A percentile compares a stretch with the other conserved stretches of the same genome.
Evolutionary conservation across 2,113 vertebrate species (phyloP).

Genomic region (Myrmecophaga tridactyla): DNA sequence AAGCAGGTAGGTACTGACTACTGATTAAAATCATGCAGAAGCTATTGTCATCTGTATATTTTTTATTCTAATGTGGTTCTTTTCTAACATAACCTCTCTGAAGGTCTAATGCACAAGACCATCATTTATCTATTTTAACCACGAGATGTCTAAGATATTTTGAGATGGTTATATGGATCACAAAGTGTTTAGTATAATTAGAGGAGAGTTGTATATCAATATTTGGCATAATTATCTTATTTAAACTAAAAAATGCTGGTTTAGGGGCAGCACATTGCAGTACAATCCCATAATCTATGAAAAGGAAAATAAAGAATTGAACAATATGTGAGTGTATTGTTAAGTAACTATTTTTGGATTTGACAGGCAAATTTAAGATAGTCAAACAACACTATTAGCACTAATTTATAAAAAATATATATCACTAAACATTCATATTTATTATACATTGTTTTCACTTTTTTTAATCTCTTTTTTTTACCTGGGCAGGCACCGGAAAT

Average conservation of each 20-base stretch:
- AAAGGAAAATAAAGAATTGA: not conserved
- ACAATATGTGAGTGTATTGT: not conserved
- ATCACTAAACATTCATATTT: not conserved
- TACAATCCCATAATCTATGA: not conserved
- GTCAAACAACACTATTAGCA: not conserved
- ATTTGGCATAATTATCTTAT: not conserved
- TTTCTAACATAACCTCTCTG: constrained; percentile 24
- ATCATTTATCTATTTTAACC: constrained; percentile 38
- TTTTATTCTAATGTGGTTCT: constrained; percentile 42
- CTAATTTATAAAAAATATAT: not conserved
- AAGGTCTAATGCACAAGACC: constrained; percentile 51
- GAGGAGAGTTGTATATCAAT: not conserved
- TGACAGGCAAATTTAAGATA: not conserved
- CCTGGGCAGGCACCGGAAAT: too few species aligned
- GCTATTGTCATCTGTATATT: constrained; percentile 54
- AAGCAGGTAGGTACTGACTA: not conserved
- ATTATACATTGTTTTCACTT: not conserved
- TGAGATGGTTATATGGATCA: constrained; percentile 25
- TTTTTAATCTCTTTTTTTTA: too few species aligned
- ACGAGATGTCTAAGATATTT: constrained; percentile 43
- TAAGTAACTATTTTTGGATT: not conserved
- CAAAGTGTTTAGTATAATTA: constrained; percentile 8
- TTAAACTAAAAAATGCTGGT: not conserved
- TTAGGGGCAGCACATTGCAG: not conserved
- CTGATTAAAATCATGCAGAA: constrained; percentile 20